Base-by-base conservation (phyloP, 2,113 vertebrate genomes). In the Ciconia boyciana region DNA sequence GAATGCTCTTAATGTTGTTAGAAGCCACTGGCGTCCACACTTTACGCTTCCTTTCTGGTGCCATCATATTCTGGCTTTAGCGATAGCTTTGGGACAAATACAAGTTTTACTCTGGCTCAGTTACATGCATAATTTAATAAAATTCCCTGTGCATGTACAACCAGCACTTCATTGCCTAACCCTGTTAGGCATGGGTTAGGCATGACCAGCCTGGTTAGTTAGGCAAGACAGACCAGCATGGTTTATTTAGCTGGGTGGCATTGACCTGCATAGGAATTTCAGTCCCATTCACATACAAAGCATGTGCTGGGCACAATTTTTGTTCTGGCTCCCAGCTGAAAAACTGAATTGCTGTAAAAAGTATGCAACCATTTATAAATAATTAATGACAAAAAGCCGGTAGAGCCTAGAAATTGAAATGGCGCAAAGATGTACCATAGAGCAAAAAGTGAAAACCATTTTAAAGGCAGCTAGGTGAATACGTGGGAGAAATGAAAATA, bases 1-100 rank as follows among this genome's bases (percentile, higher is more conserved):
- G 34, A 65, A 24, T 49, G 19, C 8, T 6, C 16, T 44, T 66
- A 46, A 65, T 0, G 1, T 17, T 51, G 3, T 36, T 55, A 10
- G 49, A 65, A 92, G n/a, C 31, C 34, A 9, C 32, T 7, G 28
- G 26, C 46, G 49, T 57, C 81, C 41, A 31, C 32, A 44, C 9
- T 13, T 80, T 22, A 8, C 0, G 0, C 17, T 51, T 54, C 19
- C n/a, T 65, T 49, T 85, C 34, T 75, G 26, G 15, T 70, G 74
- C 17, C 5, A 14, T 52, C 16, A 15, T n/a, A 19, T 58, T 64
- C 18, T 52, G 39, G 21, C 8, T 89, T 54, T 43, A 58, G 41
- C 55, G 34, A 36, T 13, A 18, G 28, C n/a, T 81, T 58, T 22
- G 43, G 48, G 21, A 55, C 36, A 86, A 76, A 76, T 39, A 22